Base-by-base conservation (phyloP, 1,140 invertebrate species). In the Pseudomyrmex dendroicus region DNA sequence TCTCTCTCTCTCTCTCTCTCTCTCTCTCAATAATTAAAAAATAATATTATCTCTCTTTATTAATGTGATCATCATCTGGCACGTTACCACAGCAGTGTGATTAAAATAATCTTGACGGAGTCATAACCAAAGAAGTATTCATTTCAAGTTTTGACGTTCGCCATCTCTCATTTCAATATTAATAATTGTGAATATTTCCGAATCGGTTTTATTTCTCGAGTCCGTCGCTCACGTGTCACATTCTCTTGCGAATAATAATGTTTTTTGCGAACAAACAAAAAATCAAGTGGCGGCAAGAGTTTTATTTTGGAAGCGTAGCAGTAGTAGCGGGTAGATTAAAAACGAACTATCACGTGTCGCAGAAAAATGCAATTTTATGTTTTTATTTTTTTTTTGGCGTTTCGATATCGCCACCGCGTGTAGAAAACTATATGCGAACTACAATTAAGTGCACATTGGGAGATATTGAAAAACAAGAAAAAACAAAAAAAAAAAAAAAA, bases 371-470 rank as follows among this genome's bases (percentile, higher is more conserved):
- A 59, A 67, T 66, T 59, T 78, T 20, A 48, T 80, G 48, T 62
- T 61, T 35, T 35, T 35, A 35, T 35, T 35, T 35, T 35, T 35
- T 7, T 20, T 20, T 10, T 22, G 12, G 66, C 20, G 44, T 72
- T 80, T n/a, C 66, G 20, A 80, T 78, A 70, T 80, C 44, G 20
- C 44, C 44, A n/a, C 44, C 48, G 76, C 54, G 54, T 35, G 13
- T 56, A 13, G 35, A 54, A 66, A 12, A n/a, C 52, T 54, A 8
- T n/a, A 70, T 54, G 68, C 15, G 20, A 61, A 61, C 76, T 80
- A 72, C 76, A 80, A 80, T 80, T 80, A 80, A 80, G 46, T 22
- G 54, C 50, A 12, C 66, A 80, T 80, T 61, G 76, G 46, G 44
- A 50, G 66, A 80, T 70, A 72, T 80, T 59, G 20, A 35, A 80